Evolutionary conservation across 2,797 vertebrate genomes (phyloP), one percentile per base, ranked within the genome.

Genomic region (Ambastaia sidthimunki): DNA sequence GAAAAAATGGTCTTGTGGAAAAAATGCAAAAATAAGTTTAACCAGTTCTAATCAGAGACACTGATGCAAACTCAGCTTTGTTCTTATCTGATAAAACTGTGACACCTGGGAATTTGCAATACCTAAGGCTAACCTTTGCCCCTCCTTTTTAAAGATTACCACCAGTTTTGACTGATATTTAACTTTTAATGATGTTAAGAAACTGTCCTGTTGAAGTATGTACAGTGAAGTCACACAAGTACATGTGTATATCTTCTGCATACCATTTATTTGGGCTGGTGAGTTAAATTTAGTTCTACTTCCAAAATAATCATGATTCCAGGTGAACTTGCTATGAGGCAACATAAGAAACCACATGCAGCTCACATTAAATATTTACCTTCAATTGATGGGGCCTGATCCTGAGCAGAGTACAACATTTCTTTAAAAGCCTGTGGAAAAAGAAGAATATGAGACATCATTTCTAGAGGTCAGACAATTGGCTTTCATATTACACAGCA

Each of bases 341-440:
- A 67, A 63, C 1, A 16, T 12, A 4, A 6, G 5, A 31, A 37
- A 41, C 7, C 37, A 55, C 15, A 62, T 19, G 9, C n/a, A 31
- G 15, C 3, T 23, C 62, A 9, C 19, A 47, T 9, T 2, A 1
- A 15, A 60, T 37, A 65, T 74, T 93, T 96, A 99, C 98, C 98
- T 96, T 99, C 98, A 84, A 97, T 93, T 85, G 98, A 98, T 76
- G 98, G 98, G n/a, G 98, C 98, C 91, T 99, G 96, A 91, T 99
- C 98, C 92, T 98, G 97, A 89, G 97, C 97, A 57, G 97, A 95
- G 91, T 99, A 99, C 37, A 99, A 92, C 98, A 98, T 98, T 87
- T 99, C 97, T 89, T 99, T 99, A 90, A 99, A 96, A 87, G 97
- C 97, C 98, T 99, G 88, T 52, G 86, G 81, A 85, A 84, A 89